Evolutionary conservation across 2,113 vertebrate genomes (phyloP).

Genomic region (Pantherophis guttatus): DNA sequence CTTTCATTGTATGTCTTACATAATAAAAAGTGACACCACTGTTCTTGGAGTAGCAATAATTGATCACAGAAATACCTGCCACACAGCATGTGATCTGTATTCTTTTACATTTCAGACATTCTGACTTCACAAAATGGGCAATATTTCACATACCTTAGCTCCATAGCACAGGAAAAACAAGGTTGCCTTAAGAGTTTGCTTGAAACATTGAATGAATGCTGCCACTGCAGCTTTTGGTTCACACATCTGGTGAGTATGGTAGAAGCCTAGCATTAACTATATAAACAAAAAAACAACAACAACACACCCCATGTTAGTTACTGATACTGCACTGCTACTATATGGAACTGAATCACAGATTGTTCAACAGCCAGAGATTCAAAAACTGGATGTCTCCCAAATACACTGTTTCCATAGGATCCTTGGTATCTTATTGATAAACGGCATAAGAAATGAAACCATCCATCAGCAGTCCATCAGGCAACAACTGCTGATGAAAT

Average conservation of each 20-base stretch:
- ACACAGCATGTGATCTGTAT: neutral
- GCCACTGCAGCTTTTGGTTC: neutral
- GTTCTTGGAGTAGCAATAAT: neutral
- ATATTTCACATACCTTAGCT: neutral
- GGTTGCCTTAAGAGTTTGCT: neutral
- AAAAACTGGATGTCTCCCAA: neutral
- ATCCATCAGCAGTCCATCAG: neutral
- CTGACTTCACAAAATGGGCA: neutral
- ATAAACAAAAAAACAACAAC: neutral
- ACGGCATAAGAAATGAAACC: neutral
- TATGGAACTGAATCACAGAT: neutral
- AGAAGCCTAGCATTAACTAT: neutral
- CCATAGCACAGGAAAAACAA: neutral
- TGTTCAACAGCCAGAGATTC: neutral
- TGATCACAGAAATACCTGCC: constrained; percentile 9
- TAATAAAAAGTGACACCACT: neutral
- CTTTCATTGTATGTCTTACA: neutral
- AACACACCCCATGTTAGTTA: neutral
- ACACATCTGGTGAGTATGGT: neutral
- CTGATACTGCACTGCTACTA: neutral
- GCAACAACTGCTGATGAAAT: neutral
- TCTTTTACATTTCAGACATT: neutral
- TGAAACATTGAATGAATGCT: neutral
- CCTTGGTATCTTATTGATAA: neutral
- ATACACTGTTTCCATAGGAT: neutral